Evolutionary conservation across 2,888 invertebrate species (phyloP).

Genomic region (Cephus rjabovi): DNA sequence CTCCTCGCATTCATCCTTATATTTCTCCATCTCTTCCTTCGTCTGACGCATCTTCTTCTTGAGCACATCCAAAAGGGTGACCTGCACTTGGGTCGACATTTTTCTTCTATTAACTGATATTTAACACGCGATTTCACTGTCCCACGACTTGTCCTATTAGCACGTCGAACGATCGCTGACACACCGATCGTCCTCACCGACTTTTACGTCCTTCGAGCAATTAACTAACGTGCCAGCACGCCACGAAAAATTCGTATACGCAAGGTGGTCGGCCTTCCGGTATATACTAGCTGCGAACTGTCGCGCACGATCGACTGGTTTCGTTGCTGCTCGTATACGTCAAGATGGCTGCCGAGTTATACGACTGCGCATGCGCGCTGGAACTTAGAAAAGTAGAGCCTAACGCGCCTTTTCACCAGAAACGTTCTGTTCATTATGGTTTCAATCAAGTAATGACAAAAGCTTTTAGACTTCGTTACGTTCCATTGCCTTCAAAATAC

Average conservation of each 20-base stretch:
- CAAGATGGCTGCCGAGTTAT: slow-evolving; percentile 57
- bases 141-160: slow-evolving; percentile 19
- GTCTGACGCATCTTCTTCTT: slow-evolving; percentile 99
- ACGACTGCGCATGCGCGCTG: slow-evolving; percentile 47
- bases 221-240: slow-evolving; percentile 6
- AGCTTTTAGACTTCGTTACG: too few relatives aligned
- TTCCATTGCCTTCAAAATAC: too few relatives aligned
- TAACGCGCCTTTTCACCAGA: slow-evolving; percentile 22
- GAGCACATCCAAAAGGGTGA: slow-evolving; percentile 94
- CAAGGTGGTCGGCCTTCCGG: slow-evolving; percentile 37
- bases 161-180: not conserved
- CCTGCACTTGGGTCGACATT: slow-evolving; percentile 93
- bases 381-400: slow-evolving; percentile 41
- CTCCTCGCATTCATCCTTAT: slow-evolving; percentile 97
- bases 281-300: slow-evolving; percentile 39
- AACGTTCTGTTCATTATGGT: too few relatives aligned
- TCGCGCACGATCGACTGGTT: slow-evolving; percentile 57
- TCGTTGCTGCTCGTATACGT: slow-evolving; percentile 48
- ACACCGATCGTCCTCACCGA: not conserved
- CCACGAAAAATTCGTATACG: slow-evolving; percentile 20
- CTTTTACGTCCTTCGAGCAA: too few relatives aligned
- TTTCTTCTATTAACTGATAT: slow-evolving; percentile 57
- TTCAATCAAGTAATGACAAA: too few relatives aligned
- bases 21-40: slow-evolving; percentile 98
- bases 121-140: too few relatives aligned